These are phyloP conservation scores for Amphiduros pacificus DNA, from an alignment of 2,888 invertebrate genomes.

Conservation along the genomic window DNA sequence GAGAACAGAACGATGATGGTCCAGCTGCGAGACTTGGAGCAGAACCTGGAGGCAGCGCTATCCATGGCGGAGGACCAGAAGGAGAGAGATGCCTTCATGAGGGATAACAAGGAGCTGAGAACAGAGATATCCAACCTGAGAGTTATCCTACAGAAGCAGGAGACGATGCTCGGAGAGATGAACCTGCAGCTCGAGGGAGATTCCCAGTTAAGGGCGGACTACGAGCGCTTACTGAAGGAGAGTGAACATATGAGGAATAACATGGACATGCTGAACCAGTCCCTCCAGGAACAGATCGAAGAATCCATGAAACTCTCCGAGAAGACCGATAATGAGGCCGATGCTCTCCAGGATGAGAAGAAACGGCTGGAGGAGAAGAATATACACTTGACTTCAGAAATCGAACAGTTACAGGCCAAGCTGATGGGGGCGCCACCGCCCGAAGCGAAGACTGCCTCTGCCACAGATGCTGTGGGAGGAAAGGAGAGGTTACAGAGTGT, in stretches of 20 bases:
- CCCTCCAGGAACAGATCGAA: neutral
- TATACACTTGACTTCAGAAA: too few relatives aligned
- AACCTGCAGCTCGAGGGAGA: neutral
- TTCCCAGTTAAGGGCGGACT: neutral
- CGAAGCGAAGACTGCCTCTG: too few relatives aligned
- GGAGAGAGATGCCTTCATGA: neutral
- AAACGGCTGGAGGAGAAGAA: neutral
- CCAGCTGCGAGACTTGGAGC: neutral
- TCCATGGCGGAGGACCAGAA: neutral
- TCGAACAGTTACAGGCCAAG: too few relatives aligned
- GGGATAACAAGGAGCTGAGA: neutral
- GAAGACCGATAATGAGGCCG: neutral
- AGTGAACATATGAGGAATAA: neutral
- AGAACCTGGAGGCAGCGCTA: neutral
- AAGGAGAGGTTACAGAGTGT: too few relatives aligned
- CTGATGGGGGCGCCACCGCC: too few relatives aligned
- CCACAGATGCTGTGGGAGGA: too few relatives aligned
- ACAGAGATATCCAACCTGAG: neutral
- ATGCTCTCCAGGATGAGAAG: neutral
- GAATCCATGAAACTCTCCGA: neutral
- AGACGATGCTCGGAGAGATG: neutral
- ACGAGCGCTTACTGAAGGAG: neutral
- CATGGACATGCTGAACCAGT: constrained; percentile 1
- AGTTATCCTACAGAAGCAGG: neutral
- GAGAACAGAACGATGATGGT: neutral